Conservation (phyloP, 1,140 invertebrate genomes). For the Augochlora pura region DNA sequence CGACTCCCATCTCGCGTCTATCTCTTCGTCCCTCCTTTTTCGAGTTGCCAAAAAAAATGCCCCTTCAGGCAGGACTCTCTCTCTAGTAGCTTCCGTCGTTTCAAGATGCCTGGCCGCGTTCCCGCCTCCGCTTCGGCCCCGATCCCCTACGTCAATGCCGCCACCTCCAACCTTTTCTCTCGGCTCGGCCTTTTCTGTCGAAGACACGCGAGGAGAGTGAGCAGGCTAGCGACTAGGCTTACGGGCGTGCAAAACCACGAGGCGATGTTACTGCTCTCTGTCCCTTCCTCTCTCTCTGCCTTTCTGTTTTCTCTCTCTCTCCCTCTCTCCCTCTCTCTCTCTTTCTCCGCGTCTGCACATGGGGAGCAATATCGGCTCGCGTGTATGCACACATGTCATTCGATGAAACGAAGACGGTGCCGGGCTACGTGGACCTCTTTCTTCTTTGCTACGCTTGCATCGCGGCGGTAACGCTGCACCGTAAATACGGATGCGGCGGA, state of each 20-base stretch:
- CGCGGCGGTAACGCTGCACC: neutral
- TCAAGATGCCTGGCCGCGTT: conserved; percentile 28
- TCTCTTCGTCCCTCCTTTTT: conserved; percentile 37
- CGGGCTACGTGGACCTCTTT: neutral
- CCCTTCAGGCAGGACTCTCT: conserved; percentile 55
- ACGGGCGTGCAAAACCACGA: neutral
- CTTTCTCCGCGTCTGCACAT: neutral
- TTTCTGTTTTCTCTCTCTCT: neutral
- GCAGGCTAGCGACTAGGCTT: too few relatives aligned
- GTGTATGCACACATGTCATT: neutral
- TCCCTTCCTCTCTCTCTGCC: too few relatives aligned
- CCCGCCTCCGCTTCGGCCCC: conserved; percentile 16
- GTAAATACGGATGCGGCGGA: neutral
- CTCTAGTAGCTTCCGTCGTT: conserved; percentile 62
- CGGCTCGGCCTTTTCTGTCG: conserved; percentile 21
- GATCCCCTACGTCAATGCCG: conserved; percentile 16
- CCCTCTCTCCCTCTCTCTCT: neutral
- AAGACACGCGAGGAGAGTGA: conserved; percentile 5
- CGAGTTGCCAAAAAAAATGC: conserved; percentile 49
- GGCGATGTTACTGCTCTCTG: neutral
- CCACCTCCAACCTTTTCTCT: conserved; percentile 14
- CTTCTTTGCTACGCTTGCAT: neutral
- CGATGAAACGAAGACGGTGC: conserved; percentile 1
- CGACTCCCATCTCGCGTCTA: conserved; percentile 5
- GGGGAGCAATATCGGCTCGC: conserved; percentile 17